Evolutionary conservation across 2,888 invertebrate genomes (phyloP).

Genomic region (Eucriotettix oculatus): DNA sequence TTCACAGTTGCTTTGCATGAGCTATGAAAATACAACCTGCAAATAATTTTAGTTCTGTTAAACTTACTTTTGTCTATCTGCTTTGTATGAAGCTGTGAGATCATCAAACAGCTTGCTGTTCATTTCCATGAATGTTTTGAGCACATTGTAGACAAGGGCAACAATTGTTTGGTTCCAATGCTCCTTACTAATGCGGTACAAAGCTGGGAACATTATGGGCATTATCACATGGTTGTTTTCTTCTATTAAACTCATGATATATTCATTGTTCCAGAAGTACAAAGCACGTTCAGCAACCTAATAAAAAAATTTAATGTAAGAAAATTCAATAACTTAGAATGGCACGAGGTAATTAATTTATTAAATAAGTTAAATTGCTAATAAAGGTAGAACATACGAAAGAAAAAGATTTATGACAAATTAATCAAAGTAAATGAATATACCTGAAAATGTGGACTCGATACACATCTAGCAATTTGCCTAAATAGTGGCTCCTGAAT

Average conservation of each 20-base stretch:
- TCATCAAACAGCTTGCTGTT: constrained; percentile 99
- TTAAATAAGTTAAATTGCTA: no score
- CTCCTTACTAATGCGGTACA: constrained; percentile 97
- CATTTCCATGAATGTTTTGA: constrained; percentile 99
- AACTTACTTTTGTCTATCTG: constrained; percentile 94
- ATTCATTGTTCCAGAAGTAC: constrained; percentile 99
- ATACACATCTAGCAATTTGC: constrained; percentile 97
- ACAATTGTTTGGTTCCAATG: constrained; percentile 99
- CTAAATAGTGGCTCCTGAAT: constrained; percentile 96
- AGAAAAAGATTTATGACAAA: constrained; percentile 1
- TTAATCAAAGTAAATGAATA: background rate
- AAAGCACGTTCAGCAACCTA: constrained; percentile 97
- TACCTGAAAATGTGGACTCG: constrained; percentile 99
- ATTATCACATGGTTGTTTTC: constrained; percentile 96
- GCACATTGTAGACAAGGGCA: constrained; percentile 97
- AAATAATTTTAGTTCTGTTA: background rate
- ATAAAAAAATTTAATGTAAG: no score
- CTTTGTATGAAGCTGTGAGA: constrained; percentile 95
- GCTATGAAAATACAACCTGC: no score
- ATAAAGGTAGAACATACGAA: background rate
- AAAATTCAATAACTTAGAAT: no score
- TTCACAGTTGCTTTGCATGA: no score
- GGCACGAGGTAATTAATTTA: no score
- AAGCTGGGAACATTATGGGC: constrained; percentile 99
- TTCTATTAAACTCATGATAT: constrained; percentile 96